Evolutionary conservation across 2,888 invertebrate genomes (phyloP).

Genomic region (Beris morrisii): DNA sequence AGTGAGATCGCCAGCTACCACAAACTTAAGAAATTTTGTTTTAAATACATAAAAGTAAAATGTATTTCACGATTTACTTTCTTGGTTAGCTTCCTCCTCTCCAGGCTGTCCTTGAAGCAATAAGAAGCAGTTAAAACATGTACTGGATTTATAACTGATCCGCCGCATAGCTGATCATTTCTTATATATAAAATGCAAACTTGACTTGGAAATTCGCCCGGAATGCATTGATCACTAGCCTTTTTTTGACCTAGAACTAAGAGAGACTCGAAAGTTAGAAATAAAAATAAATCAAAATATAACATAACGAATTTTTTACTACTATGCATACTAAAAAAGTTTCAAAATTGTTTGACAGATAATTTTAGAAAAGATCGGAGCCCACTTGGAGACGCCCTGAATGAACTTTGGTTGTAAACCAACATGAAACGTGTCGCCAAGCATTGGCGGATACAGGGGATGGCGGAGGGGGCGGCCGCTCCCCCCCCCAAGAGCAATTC

Average conservation of each 20-base stretch:
- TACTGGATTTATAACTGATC: conserved; percentile 3
- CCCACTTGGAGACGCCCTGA: no score
- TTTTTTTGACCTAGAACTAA: no score
- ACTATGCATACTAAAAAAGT: no score
- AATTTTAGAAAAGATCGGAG: no score
- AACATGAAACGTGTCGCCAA: no score
- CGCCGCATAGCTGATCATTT: conserved; percentile 17
- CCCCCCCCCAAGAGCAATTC: no score
- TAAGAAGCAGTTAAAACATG: conserved; percentile 19
- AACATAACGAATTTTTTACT: conserved; percentile 3
- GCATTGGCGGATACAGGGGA: no score
- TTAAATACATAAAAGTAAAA: not conserved
- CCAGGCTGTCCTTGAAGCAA: conserved; percentile 15
- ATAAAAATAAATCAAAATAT: conserved; percentile 3
- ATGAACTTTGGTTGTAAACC: no score
- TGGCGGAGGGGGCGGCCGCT: no score
- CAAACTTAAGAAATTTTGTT: not conserved
- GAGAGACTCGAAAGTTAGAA: not conserved
- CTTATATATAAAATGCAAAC: conserved; percentile 18
- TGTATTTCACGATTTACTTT: not conserved
- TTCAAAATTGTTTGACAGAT: no score
- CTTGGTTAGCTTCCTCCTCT: conserved; percentile 5
- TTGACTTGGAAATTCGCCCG: conserved; percentile 18
- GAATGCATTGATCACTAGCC: not conserved
- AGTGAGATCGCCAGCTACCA: conserved; percentile 20